Evolutionary conservation across 1,140 invertebrate genomes (phyloP), one percentile per base, ranked within the genome.

Genomic region (Tachypleus tridentatus): DNA sequence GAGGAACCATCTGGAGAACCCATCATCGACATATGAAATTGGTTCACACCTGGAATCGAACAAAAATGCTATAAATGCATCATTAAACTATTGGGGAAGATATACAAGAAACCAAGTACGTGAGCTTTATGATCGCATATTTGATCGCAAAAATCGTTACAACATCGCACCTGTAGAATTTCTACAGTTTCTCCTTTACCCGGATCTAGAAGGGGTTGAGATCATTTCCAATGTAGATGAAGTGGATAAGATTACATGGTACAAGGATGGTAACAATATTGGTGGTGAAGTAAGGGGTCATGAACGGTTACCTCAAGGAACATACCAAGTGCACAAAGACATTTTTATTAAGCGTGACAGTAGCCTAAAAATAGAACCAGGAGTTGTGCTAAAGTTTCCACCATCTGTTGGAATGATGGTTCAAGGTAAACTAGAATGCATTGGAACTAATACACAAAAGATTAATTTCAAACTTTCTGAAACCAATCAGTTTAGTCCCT

Each of bases 381-480:
- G 92, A 0, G 92, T 95, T 0, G 89, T 85, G 0, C 78, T 99
- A 3, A 77, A 82, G 71, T 87, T 84, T 78, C 86, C 89, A 59
- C 87, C 93, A 58, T 87, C 90, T 51, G 86, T 98, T 57, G 97
- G 97, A 10, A 93, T 99, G 82, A 94, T 99, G 86, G 86, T 98
- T 4, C 91, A 92, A 53, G 94, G 94, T 4, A 86, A 87, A 74
- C 75, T 98, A 29, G 29, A 29, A 29, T 29, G 29, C 29, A 29
- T 29, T 29, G 29, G 29, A 29, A 29, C 29, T 29, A 29, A 29
- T 29, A 29, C 29, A 29, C 29, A 29, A 29, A 29, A 29, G 29
- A 29, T 29, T 29, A 29, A 29, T 29, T 29, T 29, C 29, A 29
- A 29, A 29, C 29, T 29, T 29, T 29, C 29, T 29, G 29, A 29